Evolutionary conservation across 2,888 invertebrate species (phyloP), one percentile per base, ranked within the genome.

Genomic region (Auanema sp.): DNA sequence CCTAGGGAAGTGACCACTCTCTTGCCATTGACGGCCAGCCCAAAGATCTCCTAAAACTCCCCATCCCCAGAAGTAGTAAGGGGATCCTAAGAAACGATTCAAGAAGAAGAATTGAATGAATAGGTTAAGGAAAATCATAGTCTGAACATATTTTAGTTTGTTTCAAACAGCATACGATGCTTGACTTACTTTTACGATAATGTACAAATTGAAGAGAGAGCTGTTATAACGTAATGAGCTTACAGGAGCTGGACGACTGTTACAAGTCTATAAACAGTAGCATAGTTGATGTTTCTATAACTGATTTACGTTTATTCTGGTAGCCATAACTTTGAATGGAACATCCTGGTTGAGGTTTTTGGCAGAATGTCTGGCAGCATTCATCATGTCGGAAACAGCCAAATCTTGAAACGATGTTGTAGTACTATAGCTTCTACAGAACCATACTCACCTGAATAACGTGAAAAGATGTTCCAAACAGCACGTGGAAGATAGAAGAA

Each of bases 1-100:
- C 51, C 76, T 62, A 1, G 84, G 84, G 57, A 84, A 84, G 42
- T 71, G 71, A 12, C 83, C 84, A 52, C 80, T 83, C 61, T 81
- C 75, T 10, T 77, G 69, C 84, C 84, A 84, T 41, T 77, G 71
- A 1, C 74, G 54, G 5, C 83, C 82, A 33, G 3, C 8, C 33
- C 33, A 33, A 3, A 33, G 8, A 8, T 33, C 33, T 33, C 33
- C 33, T 33, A 33, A 33, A 5, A 33, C 33, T 5, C 33, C 33
- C 33, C 33, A 33, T 33, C 33, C 33, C 33, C 33, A 33, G 33
- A 33, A 33, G 8, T 33, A 33, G 33, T 33, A 33, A 5, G 33
- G 33, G 8, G 33, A 33, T 40, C 72, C 73, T 18, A 77, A 57
- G 58, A 71, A 73, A 11, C 63, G 58, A 59, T 80, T 82, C 47